Evolutionary conservation across 37 sponge, comb jelly and placozoan genomes (phyloP).

Genomic region (Ephydatia muelleri): DNA sequence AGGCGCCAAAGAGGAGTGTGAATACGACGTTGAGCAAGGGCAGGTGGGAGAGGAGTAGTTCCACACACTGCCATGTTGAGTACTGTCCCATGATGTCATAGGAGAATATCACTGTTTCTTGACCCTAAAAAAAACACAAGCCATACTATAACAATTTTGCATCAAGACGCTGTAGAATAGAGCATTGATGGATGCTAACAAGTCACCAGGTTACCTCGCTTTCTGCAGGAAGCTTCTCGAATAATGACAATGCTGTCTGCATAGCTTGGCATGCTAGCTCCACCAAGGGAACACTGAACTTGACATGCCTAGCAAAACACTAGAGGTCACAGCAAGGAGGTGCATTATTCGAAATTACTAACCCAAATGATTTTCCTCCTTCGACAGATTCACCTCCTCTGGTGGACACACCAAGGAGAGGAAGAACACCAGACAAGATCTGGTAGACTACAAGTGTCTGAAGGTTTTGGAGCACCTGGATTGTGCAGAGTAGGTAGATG

Average conservation of each 20-base stretch:
- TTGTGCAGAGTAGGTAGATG: too few relatives aligned
- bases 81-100: constrained; percentile 23
- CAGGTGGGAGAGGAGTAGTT: constrained; percentile 37
- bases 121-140: too few relatives aligned
- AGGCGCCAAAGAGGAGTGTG: constrained; percentile 35
- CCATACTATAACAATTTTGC: too few relatives aligned
- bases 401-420: constrained; percentile 30
- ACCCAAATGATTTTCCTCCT: constrained; percentile 1
- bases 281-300: constrained; percentile 28
- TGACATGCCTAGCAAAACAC: not conserved
- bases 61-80: constrained; percentile 45
- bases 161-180: not conserved
- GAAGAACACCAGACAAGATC: constrained; percentile 28
- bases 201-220: constrained; percentile 3
- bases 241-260: constrained; percentile 13
- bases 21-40: constrained; percentile 41
- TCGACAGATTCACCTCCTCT: not conserved
- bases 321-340: too few relatives aligned
- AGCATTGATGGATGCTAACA: not conserved
- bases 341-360: not conserved
- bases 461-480: constrained; percentile 22
- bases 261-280: constrained; percentile 24
- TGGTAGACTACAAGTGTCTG: constrained; percentile 45
- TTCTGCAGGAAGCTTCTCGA: constrained; percentile 20
- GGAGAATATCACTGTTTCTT: not conserved